Evolutionary conservation across 2,797 vertebrate genomes (phyloP).

Genomic region (Mus caroli): DNA sequence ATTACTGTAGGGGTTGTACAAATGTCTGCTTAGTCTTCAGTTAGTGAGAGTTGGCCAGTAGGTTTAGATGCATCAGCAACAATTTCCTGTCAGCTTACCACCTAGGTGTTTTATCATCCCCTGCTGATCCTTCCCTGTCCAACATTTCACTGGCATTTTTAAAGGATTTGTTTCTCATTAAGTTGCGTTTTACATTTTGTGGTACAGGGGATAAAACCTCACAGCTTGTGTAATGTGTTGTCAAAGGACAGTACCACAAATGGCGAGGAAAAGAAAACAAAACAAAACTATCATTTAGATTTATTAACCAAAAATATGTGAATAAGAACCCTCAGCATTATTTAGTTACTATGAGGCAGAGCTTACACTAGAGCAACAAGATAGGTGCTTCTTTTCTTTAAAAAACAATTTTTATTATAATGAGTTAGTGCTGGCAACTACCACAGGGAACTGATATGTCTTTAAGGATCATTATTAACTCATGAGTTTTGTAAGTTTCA

Average conservation of each 20-base stretch:
- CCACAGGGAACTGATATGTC: slow-evolving; percentile 19
- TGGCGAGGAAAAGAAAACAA: background rate
- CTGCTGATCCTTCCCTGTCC: background rate
- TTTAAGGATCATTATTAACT: slow-evolving; percentile 44
- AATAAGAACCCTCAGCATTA: slow-evolving; percentile 31
- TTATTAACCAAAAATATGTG: slow-evolving; percentile 57
- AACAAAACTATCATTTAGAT: background rate
- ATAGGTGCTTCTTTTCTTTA: slow-evolving; percentile 17
- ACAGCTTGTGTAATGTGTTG: background rate
- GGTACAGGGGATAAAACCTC: background rate
- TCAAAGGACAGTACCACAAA: background rate
- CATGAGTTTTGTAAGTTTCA: slow-evolving; percentile 35
- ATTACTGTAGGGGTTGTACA: background rate
- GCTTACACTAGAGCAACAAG: background rate
- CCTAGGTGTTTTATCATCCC: background rate
- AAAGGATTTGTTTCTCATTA: background rate
- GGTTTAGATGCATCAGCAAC: background rate
- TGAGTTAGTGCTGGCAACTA: slow-evolving; percentile 57
- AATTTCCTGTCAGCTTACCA: background rate
- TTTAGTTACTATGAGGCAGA: slow-evolving; percentile 45
- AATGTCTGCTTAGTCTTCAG: background rate
- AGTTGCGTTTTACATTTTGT: background rate
- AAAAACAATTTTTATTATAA: slow-evolving; percentile 36
- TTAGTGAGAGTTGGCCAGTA: background rate
- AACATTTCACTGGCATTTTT: background rate